phyloP scores from a whole-genome alignment of 1,140 invertebrate species.

The Hylyphantes graminicola region DNA sequence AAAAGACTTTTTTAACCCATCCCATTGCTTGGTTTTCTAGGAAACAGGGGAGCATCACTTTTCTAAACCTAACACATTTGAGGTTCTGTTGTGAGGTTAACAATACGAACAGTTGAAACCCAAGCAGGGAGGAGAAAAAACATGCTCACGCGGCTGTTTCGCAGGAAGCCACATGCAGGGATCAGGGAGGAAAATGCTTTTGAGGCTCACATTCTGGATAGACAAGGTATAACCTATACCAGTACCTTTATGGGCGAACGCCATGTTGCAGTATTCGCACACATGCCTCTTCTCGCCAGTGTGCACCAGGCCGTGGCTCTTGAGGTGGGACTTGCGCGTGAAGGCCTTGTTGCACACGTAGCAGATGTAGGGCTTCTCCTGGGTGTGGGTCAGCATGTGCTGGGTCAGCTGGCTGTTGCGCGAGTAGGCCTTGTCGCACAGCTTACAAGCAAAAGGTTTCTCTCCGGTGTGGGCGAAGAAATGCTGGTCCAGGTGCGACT shows the following conservation, averaged over 20 bases:
- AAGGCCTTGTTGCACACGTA: conserved; percentile 72
- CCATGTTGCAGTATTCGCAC: neutral
- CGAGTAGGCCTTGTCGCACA: neutral
- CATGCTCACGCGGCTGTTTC: too few relatives aligned
- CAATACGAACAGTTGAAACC: too few relatives aligned
- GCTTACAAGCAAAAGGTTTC: neutral
- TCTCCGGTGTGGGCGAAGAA: neutral
- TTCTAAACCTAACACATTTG: too few relatives aligned
- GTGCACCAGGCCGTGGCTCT: neutral
- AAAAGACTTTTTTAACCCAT: too few relatives aligned
- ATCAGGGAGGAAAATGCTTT: too few relatives aligned
- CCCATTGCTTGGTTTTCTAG: too few relatives aligned
- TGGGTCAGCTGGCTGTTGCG: neutral
- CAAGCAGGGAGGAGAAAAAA: too few relatives aligned
- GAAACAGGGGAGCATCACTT: too few relatives aligned
- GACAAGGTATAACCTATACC: too few relatives aligned
- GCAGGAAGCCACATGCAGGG: too few relatives aligned
- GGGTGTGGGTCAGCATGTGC: conserved; percentile 28
- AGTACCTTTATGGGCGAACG: conserved; percentile 14
- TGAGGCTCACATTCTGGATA: too few relatives aligned
- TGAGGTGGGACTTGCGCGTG: conserved; percentile 2
- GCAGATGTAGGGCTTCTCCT: conserved; percentile 70
- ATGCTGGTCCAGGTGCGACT: conserved; percentile 3
- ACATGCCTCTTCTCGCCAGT: neutral
- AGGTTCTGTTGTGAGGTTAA: too few relatives aligned